A percentile compares a stretch with the other conserved stretches of the same genome.
Evolutionary conservation across 2,888 invertebrate genomes (phyloP).

Genomic region (Conus canariensis): DNA sequence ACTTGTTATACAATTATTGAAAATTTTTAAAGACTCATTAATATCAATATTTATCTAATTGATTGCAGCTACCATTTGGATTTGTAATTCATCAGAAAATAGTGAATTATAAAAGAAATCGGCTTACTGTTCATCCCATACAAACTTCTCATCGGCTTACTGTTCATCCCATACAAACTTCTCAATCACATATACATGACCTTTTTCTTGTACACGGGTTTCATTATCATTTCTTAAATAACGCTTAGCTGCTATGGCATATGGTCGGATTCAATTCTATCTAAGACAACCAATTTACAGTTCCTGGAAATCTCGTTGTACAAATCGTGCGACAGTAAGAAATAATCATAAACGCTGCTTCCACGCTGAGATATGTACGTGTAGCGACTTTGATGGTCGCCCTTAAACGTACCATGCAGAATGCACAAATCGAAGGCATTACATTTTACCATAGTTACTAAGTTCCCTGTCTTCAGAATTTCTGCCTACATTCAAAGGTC

Average conservation of each 20-base stretch:
- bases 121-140: background rate
- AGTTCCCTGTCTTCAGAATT: background rate
- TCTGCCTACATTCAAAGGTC: background rate
- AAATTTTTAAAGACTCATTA: too few species aligned
- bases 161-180: background rate
- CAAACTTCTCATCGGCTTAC: background rate
- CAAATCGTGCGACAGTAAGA: background rate
- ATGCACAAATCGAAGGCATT: background rate
- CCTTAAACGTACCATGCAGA: background rate
- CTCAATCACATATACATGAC: background rate
- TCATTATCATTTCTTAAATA: too few species aligned
- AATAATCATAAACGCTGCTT: conserved; percentile 10
- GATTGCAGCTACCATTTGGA: too few species aligned
- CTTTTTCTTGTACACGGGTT: too few species aligned
- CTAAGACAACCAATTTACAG: background rate
- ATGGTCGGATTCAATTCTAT: background rate
- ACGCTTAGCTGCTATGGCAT: background rate
- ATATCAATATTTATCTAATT: too few species aligned
- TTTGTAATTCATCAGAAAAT: too few species aligned
- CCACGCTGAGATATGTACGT: background rate
- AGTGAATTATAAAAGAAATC: too few species aligned
- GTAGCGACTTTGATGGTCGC: background rate
- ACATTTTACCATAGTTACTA: conserved; percentile 4
- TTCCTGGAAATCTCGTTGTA: too few species aligned
- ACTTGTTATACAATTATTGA: too few species aligned